These are phyloP conservation scores for Acromyrmex heyeri DNA, from an alignment of 1,140 invertebrate genomes.

Conservation along the genomic window DNA sequence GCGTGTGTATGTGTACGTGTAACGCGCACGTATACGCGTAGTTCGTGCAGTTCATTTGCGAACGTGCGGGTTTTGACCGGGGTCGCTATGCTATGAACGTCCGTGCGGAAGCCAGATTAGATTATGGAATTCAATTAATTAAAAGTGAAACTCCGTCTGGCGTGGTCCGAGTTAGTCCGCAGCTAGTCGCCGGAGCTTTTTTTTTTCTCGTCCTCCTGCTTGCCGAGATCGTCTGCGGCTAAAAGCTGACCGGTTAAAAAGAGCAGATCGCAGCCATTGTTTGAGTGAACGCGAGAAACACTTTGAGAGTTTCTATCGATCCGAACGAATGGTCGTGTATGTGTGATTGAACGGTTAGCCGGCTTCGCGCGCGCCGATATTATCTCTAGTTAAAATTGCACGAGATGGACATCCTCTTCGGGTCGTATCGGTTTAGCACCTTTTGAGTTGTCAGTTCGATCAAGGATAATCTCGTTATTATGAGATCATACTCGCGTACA, in stretches of 20 bases:
- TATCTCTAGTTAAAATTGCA: slow-evolving; percentile 53
- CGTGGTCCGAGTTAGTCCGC: slow-evolving; percentile 45
- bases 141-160: slow-evolving; percentile 50
- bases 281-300: slow-evolving; percentile 17
- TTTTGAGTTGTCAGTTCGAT: slow-evolving; percentile 41
- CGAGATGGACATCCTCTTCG: slow-evolving; percentile 35
- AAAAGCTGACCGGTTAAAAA: slow-evolving; percentile 31
- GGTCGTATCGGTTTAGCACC: slow-evolving; percentile 2
- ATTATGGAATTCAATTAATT: slow-evolving; percentile 70
- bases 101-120: slow-evolving; percentile 43
- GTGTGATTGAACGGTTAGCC: slow-evolving; percentile 29
- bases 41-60: slow-evolving; percentile 59
- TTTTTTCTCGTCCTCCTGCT: slow-evolving; percentile 22
- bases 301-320: slow-evolving; percentile 35
- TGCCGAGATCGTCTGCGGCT: slow-evolving; percentile 45
- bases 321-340: neutral
- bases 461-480: slow-evolving; percentile 38
- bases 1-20: neutral
- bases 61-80: slow-evolving; percentile 28
- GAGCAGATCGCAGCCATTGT: slow-evolving; percentile 4
- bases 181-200: slow-evolving; percentile 18
- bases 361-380: slow-evolving; percentile 19
- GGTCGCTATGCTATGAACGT: slow-evolving; percentile 17
- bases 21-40: slow-evolving; percentile 19
- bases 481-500: neutral